These are phyloP conservation scores for Channa argus DNA, from an alignment of 2,113 vertebrate genomes.

Conservation along the genomic window DNA sequence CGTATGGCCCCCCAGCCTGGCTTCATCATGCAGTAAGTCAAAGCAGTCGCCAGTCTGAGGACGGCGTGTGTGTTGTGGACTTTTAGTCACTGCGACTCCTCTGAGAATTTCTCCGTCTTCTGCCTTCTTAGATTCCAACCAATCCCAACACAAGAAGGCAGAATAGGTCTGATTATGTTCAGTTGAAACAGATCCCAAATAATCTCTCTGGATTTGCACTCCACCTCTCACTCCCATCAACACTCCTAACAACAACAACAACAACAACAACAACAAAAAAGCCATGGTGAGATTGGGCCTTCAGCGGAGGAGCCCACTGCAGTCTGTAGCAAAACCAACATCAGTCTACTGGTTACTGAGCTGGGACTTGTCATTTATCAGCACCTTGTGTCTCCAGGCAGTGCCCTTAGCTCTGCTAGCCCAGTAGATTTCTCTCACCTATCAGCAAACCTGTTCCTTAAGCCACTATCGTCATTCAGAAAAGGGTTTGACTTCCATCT, in stretches of 20 bases:
- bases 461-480: conserved; percentile 10
- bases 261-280: conserved; percentile 1
- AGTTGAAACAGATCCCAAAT: conserved; percentile 44
- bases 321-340: conserved; percentile 19
- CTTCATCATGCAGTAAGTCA: conserved; percentile 93
- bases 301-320: conserved; percentile 1
- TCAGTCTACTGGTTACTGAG: conserved; percentile 16
- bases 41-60: conserved; percentile 18
- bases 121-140: conserved; percentile 55
- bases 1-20: conserved; percentile 91
- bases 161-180: conserved; percentile 49
- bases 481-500: conserved; percentile 33
- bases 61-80: conserved; percentile 40
- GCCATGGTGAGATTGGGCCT: not conserved
- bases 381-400: conserved; percentile 44
- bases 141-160: conserved; percentile 36
- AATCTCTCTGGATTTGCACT: conserved; percentile 34
- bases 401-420: conserved; percentile 23
- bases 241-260: conserved; percentile 26
- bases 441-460: conserved; percentile 32
- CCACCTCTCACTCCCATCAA: conserved; percentile 31
- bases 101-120: conserved; percentile 32
- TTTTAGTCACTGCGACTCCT: conserved; percentile 57
- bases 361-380: conserved; percentile 42
- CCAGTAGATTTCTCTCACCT: conserved; percentile 20